Percentiles rank a stretch among this genome's conserved stretches.
Evolutionary conservation across 2,113 vertebrate genomes (phyloP).

Genomic region (Chloebia gouldiae): DNA sequence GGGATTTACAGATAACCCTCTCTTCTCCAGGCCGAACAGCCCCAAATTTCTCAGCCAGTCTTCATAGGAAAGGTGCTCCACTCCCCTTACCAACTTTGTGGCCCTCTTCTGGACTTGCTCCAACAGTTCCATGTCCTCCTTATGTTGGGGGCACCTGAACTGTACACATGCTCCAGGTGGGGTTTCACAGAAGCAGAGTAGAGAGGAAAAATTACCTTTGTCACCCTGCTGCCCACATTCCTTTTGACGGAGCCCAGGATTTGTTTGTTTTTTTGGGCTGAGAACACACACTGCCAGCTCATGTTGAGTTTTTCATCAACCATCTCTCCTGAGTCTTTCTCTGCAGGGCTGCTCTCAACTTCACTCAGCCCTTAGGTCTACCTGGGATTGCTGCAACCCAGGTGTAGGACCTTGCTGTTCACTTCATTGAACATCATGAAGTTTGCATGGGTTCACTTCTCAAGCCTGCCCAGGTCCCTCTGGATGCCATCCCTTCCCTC

Average conservation of each 20-base stretch:
- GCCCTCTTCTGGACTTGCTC: not conserved
- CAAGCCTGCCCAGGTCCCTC: not conserved
- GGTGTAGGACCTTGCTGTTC: not conserved
- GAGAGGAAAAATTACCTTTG: not conserved
- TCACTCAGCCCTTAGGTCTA: not conserved
- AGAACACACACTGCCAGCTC: fast-evolving
- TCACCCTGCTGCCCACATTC: not conserved
- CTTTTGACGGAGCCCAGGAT: not conserved
- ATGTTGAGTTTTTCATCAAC: not conserved
- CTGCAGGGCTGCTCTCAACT: not conserved
- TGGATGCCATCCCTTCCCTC: not conserved
- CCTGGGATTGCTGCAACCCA: not conserved
- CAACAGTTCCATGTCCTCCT: not conserved
- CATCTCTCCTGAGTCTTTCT: not conserved
- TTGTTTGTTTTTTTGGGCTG: not conserved
- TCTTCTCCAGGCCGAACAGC: not conserved
- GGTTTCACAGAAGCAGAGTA: not conserved
- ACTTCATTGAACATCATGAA: not conserved
- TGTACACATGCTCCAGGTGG: too few relatives aligned
- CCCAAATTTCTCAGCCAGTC: not conserved
- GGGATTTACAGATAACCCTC: not conserved
- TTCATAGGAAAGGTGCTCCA: not conserved
- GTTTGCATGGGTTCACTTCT: not conserved
- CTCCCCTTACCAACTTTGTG: not conserved
- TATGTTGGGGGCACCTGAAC: not conserved